phyloP scores from a whole-genome alignment of 2,888 invertebrate genomes.

The Sphinx pinastri region DNA sequence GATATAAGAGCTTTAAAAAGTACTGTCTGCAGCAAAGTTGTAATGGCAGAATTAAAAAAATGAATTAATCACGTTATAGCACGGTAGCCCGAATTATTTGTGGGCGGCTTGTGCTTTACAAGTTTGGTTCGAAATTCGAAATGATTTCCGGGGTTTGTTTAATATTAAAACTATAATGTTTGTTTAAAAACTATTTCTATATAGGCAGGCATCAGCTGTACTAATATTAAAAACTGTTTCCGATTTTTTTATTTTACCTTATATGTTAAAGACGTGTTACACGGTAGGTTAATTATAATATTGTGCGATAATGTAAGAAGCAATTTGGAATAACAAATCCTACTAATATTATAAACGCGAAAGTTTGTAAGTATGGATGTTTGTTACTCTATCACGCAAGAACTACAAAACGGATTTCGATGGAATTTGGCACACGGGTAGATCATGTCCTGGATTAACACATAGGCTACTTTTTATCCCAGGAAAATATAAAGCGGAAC shows the following conservation, averaged over 20 bases:
- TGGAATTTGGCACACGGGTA: too few species aligned
- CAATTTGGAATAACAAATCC: background rate
- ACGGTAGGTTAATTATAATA: too few species aligned
- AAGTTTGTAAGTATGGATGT: too few species aligned
- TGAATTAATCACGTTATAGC: conserved; percentile 70
- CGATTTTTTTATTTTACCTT: background rate
- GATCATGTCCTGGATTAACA: too few species aligned
- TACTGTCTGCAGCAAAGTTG: conserved; percentile 26
- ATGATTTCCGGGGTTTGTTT: conserved; percentile 24
- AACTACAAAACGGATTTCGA: too few species aligned
- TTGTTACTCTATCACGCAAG: too few species aligned
- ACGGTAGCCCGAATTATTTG: conserved; percentile 73
- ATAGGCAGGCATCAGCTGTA: conserved; percentile 9
- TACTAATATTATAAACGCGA: too few species aligned
- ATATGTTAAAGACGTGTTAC: too few species aligned
- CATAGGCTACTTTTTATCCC: too few species aligned
- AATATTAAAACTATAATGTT: conserved; percentile 13
- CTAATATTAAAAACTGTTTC: background rate
- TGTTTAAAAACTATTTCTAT: background rate
- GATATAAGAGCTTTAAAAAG: conserved; percentile 33
- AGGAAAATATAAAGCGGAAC: too few species aligned
- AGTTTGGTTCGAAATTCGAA: conserved; percentile 47
- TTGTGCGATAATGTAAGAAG: too few species aligned
- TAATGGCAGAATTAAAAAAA: conserved; percentile 52
- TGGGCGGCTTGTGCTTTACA: conserved; percentile 60